Evolutionary conservation across 2,888 invertebrate genomes (phyloP), one percentile per base, ranked within the genome.

Genomic region (Danaus chrysippus): DNA sequence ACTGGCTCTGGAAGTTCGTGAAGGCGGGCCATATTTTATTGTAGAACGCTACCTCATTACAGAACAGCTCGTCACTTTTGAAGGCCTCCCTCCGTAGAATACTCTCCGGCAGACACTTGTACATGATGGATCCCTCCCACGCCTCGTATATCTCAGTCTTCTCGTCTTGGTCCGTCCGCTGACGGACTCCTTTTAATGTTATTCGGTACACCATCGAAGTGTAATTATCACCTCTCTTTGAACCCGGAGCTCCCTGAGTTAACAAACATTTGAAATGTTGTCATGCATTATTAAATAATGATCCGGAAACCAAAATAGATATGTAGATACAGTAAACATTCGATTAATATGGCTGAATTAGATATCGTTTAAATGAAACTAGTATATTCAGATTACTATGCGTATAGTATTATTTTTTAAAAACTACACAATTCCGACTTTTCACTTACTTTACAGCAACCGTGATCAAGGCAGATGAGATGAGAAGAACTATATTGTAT

Each of bases 21-120:
- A 95, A 73, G n/a, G 93, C 92, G 8, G 95, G 94, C 92, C 95
- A 93, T 12, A 94, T 94, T 70, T 92, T 92, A 42, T 92, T 95
- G 75, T 95, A 95, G 75, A 95, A 95, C 10, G 93, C 93, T 0
- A 94, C 93, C 79, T 95, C 95, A 71, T 95, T 95, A 73, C 93
- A 92, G 76, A 95, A 95, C 0, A 95, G 78, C 61, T 92, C 91
- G 63, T 94, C 95, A 74, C 94, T 94, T 78, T 94, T 95, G 73
- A 92, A 95, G 0, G 93, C 93, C 72, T 94, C 94, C n/a, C 95
- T 84, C 42, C 92, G 86, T 17, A 92, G 87, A 10, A 88, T 83
- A 66, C 93, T 94, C 68, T 94, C 93, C 0, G 95, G 95, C 13
- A 95, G 81, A 68, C 94, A 92, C 82, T 95, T 95, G 81, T 94